A percentile compares a stretch with the other conserved stretches of the same genome.
Conservation (phyloP, 2,113 vertebrate genomes). For the Platichthys stellatus region DNA sequence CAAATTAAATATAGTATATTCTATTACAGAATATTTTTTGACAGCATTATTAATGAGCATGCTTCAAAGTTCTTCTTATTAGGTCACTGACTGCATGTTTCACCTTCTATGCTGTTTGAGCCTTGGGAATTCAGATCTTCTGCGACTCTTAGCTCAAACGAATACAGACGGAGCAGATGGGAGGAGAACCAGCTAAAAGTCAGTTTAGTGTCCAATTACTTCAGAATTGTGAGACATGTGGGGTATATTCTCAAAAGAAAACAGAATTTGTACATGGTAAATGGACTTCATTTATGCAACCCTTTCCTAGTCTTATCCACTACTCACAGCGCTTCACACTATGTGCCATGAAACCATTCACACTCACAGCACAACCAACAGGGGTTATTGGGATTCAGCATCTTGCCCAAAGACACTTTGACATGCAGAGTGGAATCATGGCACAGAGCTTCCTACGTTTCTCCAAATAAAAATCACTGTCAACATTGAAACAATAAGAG, state of each 20-base stretch:
- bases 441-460: neutral
- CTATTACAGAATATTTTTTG: constrained; percentile 67
- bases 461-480: neutral
- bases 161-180: constrained; percentile 1
- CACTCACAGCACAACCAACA: neutral
- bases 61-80: constrained; percentile 79
- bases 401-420: neutral
- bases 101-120: constrained; percentile 48
- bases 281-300: constrained; percentile 2
- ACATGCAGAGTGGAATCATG: neutral
- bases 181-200: neutral
- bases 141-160: constrained; percentile 26
- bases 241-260: neutral
- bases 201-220: constrained; percentile 2
- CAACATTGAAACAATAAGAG: neutral
- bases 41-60: constrained; percentile 80
- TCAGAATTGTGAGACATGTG: neutral
- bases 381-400: neutral
- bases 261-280: neutral
- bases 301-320: neutral
- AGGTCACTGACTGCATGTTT: constrained; percentile 72
- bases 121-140: constrained; percentile 49
- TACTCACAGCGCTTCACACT: neutral
- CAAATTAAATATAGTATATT: constrained; percentile 78
- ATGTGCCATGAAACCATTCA: neutral